Conservation (phyloP, 2,113 vertebrate genomes). For the Saguinus midas region DNA sequence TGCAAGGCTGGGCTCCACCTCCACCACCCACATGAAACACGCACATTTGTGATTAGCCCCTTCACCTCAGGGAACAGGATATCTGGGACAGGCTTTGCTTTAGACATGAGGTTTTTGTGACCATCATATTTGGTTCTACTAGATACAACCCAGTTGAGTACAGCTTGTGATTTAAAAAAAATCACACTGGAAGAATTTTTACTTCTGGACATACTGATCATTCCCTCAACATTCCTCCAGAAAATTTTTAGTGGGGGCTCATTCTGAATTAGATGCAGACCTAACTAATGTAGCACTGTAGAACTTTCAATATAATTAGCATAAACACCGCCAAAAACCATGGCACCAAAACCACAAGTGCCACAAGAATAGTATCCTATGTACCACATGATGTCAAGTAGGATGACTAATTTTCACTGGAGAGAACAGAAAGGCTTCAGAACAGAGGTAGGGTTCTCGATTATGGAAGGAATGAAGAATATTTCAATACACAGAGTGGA, state of each 20-base stretch:
- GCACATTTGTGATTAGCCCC: background rate
- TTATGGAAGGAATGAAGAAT: background rate
- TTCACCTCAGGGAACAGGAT: background rate
- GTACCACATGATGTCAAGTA: background rate
- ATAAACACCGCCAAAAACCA: slow-evolving; percentile 10
- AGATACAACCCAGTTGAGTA: background rate
- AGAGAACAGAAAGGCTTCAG: background rate
- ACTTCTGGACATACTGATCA: background rate
- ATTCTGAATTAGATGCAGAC: background rate
- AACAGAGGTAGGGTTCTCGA: background rate
- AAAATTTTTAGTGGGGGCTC: background rate
- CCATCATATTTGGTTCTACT: background rate
- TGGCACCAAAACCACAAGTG: background rate
- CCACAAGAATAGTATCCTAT: background rate
- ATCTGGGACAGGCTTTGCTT: background rate
- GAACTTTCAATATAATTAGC: background rate
- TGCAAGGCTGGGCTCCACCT: background rate
- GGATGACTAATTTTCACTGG: background rate
- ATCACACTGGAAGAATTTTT: slow-evolving; percentile 4
- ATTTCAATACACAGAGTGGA: background rate
- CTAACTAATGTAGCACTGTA: background rate
- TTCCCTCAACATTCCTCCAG: background rate
- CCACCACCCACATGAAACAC: background rate
- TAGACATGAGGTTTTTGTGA: background rate
- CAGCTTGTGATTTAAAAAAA: background rate